Conservation (phyloP, 2,113 vertebrate species). For the Ranitomeya imitator region DNA sequence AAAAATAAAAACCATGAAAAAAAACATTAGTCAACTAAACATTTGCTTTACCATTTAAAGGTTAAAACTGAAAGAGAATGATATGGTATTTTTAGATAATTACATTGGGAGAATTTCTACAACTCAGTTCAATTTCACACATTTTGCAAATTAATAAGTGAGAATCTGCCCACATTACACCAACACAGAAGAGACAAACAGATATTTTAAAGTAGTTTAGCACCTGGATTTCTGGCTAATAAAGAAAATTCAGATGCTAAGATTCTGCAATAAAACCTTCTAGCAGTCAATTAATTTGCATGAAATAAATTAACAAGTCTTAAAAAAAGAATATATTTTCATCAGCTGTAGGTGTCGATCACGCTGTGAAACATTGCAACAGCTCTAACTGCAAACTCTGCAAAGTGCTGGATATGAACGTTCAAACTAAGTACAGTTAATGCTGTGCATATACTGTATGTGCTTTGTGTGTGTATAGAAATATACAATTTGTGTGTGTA, state of each 20-base stretch:
- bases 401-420: slow-evolving; percentile 42
- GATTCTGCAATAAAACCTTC: slow-evolving; percentile 40
- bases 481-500: not conserved
- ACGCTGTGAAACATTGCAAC: slow-evolving; percentile 36
- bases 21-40: slow-evolving; percentile 1
- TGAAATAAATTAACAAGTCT: slow-evolving; percentile 57
- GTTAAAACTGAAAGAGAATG: slow-evolving; percentile 48
- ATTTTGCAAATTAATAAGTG: slow-evolving; percentile 58
- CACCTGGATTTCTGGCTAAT: slow-evolving; percentile 57
- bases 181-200: slow-evolving; percentile 58
- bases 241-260: slow-evolving; percentile 50
- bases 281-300: slow-evolving; percentile 56
- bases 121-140: slow-evolving; percentile 50
- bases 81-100: slow-evolving; percentile 54
- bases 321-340: slow-evolving; percentile 52
- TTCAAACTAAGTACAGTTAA: slow-evolving; percentile 34
- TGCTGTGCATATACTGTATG: not conserved
- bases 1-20: not conserved
- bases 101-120: slow-evolving; percentile 46
- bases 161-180: slow-evolving; percentile 58
- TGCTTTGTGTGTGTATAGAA: not conserved
- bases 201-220: slow-evolving; percentile 56
- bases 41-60: slow-evolving; percentile 36
- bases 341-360: slow-evolving; percentile 50
- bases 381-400: slow-evolving; percentile 32